These are phyloP conservation scores for Amblyraja radiata DNA, from an alignment of 2,797 vertebrate genomes.

Conservation along the genomic window DNA sequence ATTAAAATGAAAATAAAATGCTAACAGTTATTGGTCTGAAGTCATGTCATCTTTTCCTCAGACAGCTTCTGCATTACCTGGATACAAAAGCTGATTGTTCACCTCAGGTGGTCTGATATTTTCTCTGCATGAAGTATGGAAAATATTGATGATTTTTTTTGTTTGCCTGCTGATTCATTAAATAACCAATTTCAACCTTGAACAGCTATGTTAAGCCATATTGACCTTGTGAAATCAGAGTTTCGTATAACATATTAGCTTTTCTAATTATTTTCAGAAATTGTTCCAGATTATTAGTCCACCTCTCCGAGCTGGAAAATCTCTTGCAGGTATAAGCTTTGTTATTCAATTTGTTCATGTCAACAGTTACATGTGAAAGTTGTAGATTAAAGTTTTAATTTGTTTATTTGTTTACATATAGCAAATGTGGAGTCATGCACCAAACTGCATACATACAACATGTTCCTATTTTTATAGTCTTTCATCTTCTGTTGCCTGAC, in stretches of 20 bases:
- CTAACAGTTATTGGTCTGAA: neutral
- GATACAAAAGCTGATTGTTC: neutral
- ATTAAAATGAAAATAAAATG: neutral
- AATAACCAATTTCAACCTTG: neutral
- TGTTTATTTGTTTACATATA: neutral
- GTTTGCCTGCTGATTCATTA: neutral
- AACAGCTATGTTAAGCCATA: neutral
- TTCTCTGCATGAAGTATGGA: neutral
- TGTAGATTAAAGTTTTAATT: neutral
- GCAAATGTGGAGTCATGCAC: neutral
- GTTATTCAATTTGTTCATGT: neutral
- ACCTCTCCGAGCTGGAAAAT: constrained; percentile 72
- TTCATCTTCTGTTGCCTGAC: neutral
- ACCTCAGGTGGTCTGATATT: neutral
- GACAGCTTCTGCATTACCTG: too few species aligned
- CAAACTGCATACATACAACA: neutral
- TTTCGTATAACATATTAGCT: neutral
- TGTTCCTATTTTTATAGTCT: neutral
- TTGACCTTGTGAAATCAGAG: neutral
- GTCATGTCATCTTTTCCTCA: neutral
- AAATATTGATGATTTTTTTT: neutral
- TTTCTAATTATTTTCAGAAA: constrained; percentile 67
- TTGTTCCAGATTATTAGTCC: constrained; percentile 85
- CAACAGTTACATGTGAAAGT: neutral
- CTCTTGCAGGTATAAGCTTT: constrained; percentile 70